Base-by-base conservation (phyloP, 2,113 vertebrate species). In the Rhegmatorhina hoffmannsi region DNA sequence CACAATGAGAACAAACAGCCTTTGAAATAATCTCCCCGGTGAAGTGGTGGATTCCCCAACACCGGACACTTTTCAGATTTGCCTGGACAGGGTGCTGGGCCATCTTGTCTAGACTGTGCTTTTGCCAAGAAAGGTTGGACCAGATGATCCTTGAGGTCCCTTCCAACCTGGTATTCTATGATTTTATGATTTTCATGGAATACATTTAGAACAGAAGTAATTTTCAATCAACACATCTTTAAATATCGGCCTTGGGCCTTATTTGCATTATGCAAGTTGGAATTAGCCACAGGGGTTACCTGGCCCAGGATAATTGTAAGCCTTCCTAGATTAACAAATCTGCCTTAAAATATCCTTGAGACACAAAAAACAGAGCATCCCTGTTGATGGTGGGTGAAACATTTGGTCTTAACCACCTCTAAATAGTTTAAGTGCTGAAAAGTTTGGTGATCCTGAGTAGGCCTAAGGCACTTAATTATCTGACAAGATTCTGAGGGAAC, bases 351-450 rank as follows among this genome's bases (percentile, higher is more conserved):
- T 66, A 91, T 43, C 82, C 70, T 73, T 53, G 40, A 95, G 53
- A 73, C 21, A 83, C 26, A 75, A 25, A 83, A 85, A 92, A 44
- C 12, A 58, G 49, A 82, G 14, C 46, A 62, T 62, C 17, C 4
- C 33, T 2, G 6, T 40, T 87, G 44, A 75, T 26, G 50, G 34
- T 50, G 28, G 36, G 24, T 63, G 36, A 82, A 89, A 72, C 31
- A 78, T 75, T 94, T 89, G 47, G 38, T 84, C 67, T 79, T 74
- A 88, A 91, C 16, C 83, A 86, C 46, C 36, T 80, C 58, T 80
- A 81, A 84, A 90, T 78, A 89, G 87, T 84, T 84, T 67, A 89
- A 81, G 13, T 68, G 13, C 33, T 92, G 44, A 84, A 90, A 93
- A 84, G 21, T 92, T 78, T 89, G 68, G 29, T 74, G 29, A 86